These are phyloP conservation scores for Drosophila mayri DNA, from an alignment of 1,140 invertebrate species.

Conservation along the genomic window DNA sequence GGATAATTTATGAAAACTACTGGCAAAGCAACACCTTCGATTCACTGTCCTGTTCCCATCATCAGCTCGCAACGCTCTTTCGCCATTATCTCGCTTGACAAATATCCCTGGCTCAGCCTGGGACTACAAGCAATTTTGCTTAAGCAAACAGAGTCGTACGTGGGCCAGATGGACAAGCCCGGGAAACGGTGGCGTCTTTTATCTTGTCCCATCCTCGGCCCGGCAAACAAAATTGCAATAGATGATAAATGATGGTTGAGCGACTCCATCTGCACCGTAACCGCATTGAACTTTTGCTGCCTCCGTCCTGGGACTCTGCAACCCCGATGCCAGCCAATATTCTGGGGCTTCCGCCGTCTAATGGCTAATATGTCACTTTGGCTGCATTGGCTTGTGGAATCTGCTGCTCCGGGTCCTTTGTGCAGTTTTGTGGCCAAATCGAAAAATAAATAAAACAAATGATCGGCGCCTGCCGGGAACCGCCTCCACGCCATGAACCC, in stretches of 20 bases:
- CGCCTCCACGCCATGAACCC: slow-evolving; percentile 3
- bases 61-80: slow-evolving; percentile 1
- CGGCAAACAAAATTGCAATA: slow-evolving; percentile 71
- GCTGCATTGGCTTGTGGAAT: slow-evolving; percentile 63
- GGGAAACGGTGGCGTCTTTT: slow-evolving; percentile 27
- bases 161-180: slow-evolving; percentile 37
- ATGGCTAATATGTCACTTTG: slow-evolving; percentile 75
- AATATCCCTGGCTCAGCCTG: slow-evolving; percentile 39
- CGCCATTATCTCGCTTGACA: slow-evolving; percentile 38
- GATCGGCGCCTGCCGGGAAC: slow-evolving; percentile 45
- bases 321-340: slow-evolving; percentile 25
- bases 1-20: slow-evolving; percentile 40
- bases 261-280: slow-evolving; percentile 59
- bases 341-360: slow-evolving; percentile 37
- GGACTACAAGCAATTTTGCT: slow-evolving; percentile 37
- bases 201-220: slow-evolving; percentile 24
- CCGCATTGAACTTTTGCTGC: slow-evolving; percentile 51
- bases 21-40: slow-evolving; percentile 37
- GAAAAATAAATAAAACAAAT: slow-evolving; percentile 83
- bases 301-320: slow-evolving; percentile 2
- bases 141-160: slow-evolving; percentile 41
- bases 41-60: slow-evolving; percentile 31
- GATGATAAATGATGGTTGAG: slow-evolving; percentile 76
- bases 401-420: slow-evolving; percentile 28
- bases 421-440: slow-evolving; percentile 65